Conservation (phyloP, 1,140 invertebrate species). For the Anthonomus grandis region DNA sequence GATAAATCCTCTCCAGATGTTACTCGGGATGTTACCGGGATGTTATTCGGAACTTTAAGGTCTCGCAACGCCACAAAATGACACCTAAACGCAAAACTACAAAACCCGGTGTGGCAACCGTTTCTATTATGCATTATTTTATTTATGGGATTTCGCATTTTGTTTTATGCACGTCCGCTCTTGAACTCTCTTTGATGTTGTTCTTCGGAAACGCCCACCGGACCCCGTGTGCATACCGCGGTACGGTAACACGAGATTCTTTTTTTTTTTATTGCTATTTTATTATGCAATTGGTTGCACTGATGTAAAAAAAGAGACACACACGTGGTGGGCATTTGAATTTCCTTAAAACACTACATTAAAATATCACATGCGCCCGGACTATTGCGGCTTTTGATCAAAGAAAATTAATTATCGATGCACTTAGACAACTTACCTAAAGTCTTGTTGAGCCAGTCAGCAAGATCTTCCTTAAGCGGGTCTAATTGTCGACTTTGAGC, state of each 20-base stretch:
- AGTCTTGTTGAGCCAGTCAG: constrained; percentile 83
- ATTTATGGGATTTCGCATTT: constrained; percentile 21
- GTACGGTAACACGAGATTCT: background rate
- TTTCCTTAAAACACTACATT: no score
- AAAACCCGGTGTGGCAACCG: constrained; percentile 15
- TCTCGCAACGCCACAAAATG: constrained; percentile 2
- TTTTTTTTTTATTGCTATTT: background rate
- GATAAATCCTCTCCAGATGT: background rate
- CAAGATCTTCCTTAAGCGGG: constrained; percentile 79
- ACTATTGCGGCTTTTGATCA: no score
- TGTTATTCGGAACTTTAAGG: background rate
- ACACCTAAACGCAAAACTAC: constrained; percentile 22
- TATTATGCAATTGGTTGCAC: background rate
- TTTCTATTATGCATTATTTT: constrained; percentile 23
- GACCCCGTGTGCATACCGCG: no score
- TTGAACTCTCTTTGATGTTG: constrained; percentile 19
- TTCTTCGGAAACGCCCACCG: constrained; percentile 5
- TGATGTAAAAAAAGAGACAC: no score
- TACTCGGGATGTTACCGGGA: background rate
- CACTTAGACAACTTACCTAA: constrained; percentile 71
- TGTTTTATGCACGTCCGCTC: constrained; percentile 17
- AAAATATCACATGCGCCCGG: background rate
- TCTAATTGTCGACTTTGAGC: constrained; percentile 75
- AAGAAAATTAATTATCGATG: background rate
- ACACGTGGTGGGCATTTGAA: no score